Base-by-base conservation (phyloP, 2,888 invertebrate genomes). In the Zaprionus bogoriensis region DNA sequence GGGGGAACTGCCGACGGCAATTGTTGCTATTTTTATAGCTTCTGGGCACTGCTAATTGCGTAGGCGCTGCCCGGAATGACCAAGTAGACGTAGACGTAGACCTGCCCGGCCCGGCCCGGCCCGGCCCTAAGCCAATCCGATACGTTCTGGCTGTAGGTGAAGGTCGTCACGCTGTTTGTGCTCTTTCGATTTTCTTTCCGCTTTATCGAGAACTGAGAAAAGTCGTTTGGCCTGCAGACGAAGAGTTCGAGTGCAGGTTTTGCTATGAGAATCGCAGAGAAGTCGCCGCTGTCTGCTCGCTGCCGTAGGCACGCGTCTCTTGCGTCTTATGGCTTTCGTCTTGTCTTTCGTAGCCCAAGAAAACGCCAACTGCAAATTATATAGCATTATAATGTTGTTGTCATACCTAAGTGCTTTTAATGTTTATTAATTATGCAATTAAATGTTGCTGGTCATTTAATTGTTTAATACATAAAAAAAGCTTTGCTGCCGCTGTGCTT, bases 401-500 rank as follows among this genome's bases (percentile, higher is more conserved):
- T 63, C 65, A 72, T 75, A 85, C 69, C 86, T 86, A 84, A 82
- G 85, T 87, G 87, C 87, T 83, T 87, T 87, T 83, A 83, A 83
- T 83, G 85, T 87, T 80, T 84, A 81, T 83, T 87, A 83, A 87
- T 83, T 87, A 83, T 87, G 82, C 87, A 87, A 87, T 83, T 83
- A 83, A 87, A 81, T 81, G 78, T 77, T 77, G 85, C 78, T 77
- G 78, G 77, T 66, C 87, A 87, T 78, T 86, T 80, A 81, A 86
- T 84, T 87, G 87, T 81, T 77, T 67, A 67, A 68, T 71, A 85
- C 65, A 65, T 39, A 54, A 47, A 55, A 57, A 63, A 42, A 55
- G 54, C 53, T 64, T 63, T 70, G 66, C 38, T 44, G 67, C 38
- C 59, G 54, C 57, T 59, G 54, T 48, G 42, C 42, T 39, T 42